phyloP scores from a whole-genome alignment of 2,888 invertebrate genomes.

The Pachliopta kotzebuea region DNA sequence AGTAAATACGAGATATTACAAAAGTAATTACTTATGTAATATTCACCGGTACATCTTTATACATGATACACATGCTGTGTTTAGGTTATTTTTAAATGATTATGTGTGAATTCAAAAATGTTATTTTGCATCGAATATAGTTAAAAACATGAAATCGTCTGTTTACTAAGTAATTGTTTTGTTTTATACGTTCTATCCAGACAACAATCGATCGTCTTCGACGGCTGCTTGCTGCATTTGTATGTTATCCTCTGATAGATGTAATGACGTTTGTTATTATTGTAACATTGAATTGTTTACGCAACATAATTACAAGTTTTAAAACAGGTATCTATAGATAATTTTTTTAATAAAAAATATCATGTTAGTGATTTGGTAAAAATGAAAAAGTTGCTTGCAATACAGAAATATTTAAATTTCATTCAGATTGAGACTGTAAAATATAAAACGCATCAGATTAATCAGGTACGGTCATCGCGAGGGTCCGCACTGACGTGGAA shows the following conservation, averaged over 20 bases:
- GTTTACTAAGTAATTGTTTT: not conserved
- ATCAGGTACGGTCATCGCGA: constrained; percentile 34
- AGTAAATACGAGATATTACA: not conserved
- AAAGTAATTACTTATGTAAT: not conserved
- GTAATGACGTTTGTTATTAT: constrained; percentile 2
- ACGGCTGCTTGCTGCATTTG: constrained; percentile 17
- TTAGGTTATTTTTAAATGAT: not conserved
- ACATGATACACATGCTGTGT: not conserved
- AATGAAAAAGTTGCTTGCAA: not conserved
- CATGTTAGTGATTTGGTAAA: not conserved
- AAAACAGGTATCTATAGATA: not conserved
- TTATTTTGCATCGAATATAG: not conserved
- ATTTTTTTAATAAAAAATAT: no score
- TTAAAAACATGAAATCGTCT: not conserved
- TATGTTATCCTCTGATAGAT: constrained; percentile 17
- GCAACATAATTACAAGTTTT: not conserved
- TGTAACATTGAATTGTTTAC: constrained; percentile 2
- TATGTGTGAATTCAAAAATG: not conserved
- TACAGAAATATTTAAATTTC: not conserved
- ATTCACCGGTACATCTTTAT: not conserved
- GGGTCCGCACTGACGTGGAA: constrained; percentile 75
- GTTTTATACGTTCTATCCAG: not conserved
- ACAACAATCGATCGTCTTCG: constrained; percentile 13
- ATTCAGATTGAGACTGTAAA: not conserved
- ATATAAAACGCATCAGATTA: constrained; percentile 32